Percentiles rank a stretch among this genome's conserved stretches.
Evolutionary conservation across 1,140 invertebrate species (phyloP).

Genomic region (Dolichoris vasculosae): DNA sequence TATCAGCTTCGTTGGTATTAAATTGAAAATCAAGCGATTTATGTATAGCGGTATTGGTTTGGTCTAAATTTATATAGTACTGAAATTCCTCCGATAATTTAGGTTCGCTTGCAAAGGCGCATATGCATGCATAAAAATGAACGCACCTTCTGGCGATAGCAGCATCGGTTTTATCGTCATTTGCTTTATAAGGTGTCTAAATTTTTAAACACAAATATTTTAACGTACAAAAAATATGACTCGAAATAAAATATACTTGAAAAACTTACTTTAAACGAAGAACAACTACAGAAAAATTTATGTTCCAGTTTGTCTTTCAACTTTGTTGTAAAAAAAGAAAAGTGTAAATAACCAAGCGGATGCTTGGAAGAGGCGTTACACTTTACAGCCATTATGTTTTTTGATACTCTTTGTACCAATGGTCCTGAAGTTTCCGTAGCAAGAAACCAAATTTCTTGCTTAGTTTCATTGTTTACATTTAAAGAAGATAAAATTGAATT

Average conservation of each 20-base stretch:
- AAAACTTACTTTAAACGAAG: conserved; percentile 75
- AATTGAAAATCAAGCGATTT: conserved; percentile 60
- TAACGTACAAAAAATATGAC: not conserved
- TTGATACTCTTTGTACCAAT: conserved; percentile 85
- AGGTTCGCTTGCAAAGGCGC: conserved; percentile 85
- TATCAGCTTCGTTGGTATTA: conserved; percentile 64
- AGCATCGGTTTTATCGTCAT: conserved; percentile 60
- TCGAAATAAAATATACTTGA: conserved; percentile 3
- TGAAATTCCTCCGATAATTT: conserved; percentile 82
- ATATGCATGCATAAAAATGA: conserved; percentile 85
- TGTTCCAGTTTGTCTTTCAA: conserved; percentile 76
- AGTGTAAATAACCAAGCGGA: conserved; percentile 85
- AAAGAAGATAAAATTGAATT: conserved; percentile 80
- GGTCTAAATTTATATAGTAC: conserved; percentile 79
- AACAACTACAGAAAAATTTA: conserved; percentile 80
- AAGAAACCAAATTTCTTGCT: conserved; percentile 81
- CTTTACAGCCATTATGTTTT: conserved; percentile 86
- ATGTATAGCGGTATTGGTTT: conserved; percentile 61
- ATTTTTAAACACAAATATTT: conserved; percentile 31
- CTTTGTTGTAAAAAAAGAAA: conserved; percentile 78
- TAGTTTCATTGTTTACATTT: conserved; percentile 79
- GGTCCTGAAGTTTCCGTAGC: conserved; percentile 80
- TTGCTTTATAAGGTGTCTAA: conserved; percentile 57
- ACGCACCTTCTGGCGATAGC: conserved; percentile 71
- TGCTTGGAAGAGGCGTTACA: conserved; percentile 82